A percentile compares a stretch with the other conserved stretches of the same genome.
Evolutionary conservation across 2,888 invertebrate species (phyloP).

Genomic region (Amphipyra tragopoginis): DNA sequence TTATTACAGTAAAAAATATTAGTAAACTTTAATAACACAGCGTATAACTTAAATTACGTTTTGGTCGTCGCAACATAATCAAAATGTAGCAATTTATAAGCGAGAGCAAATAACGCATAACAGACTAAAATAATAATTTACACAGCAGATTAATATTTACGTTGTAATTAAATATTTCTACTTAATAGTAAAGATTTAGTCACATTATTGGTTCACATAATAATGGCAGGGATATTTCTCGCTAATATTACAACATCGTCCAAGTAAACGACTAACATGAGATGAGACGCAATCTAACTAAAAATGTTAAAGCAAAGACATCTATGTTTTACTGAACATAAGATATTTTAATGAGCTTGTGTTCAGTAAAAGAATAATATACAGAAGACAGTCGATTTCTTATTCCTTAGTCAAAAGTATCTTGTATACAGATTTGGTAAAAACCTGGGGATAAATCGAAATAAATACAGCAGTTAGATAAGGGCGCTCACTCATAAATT

Average conservation of each 20-base stretch:
- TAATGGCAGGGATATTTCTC: conserved; percentile 36
- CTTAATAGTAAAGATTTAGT: conserved; percentile 11
- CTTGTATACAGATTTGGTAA: conserved; percentile 14
- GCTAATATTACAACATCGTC: conserved; percentile 31
- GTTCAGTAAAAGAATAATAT: conserved; percentile 10
- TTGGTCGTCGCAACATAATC: conserved; percentile 78
- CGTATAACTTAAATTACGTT: conserved; percentile 58
- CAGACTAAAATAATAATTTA: conserved; percentile 14
- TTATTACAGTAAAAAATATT: conserved; percentile 62
- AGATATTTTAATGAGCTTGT: not conserved
- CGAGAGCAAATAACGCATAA: conserved; percentile 37
- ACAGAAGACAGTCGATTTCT: conserved; percentile 26
- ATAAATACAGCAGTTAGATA: conserved; percentile 7
- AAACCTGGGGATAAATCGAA: conserved; percentile 14
- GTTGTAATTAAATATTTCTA: conserved; percentile 10
- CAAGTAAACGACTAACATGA: conserved; percentile 23
- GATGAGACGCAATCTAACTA: conserved; percentile 1
- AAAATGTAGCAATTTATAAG: conserved; percentile 41
- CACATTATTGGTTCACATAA: conserved; percentile 26
- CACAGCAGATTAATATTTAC: conserved; percentile 12
- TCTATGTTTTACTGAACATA: conserved; percentile 7
- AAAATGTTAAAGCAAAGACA: conserved; percentile 4
- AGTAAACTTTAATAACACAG: conserved; percentile 61
- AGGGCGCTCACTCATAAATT: conserved; percentile 28
- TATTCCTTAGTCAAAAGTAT: conserved; percentile 13